Evolutionary conservation across 1,140 invertebrate species (phyloP).

Genomic region (Meloidogyne exigua): DNA sequence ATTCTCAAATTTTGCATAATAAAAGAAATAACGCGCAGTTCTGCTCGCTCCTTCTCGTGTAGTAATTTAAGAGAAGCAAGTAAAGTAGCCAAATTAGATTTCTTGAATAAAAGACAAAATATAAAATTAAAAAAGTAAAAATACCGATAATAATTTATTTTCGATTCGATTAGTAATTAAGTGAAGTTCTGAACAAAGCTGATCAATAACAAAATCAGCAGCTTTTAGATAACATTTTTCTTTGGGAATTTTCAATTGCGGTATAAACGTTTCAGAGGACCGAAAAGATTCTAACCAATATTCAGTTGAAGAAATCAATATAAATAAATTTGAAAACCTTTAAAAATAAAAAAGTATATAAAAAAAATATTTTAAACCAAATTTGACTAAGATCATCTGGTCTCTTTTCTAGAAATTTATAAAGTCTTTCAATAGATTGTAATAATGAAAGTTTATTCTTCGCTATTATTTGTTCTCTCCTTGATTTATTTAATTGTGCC

Average conservation of each 20-base stretch:
- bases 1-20: conserved; percentile 12
- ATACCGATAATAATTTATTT: background rate
- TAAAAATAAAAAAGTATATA: conserved; percentile 5
- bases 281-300: conserved; percentile 7
- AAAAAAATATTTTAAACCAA: conserved; percentile 17
- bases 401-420: conserved; percentile 16
- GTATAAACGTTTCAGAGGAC: background rate
- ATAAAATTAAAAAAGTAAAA: background rate
- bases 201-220: conserved; percentile 2
- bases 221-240: conserved; percentile 31
- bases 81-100: conserved; percentile 11
- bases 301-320: conserved; percentile 28
- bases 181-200: background rate
- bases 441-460: conserved; percentile 46
- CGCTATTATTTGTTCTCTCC: conserved; percentile 30
- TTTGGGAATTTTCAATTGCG: conserved; percentile 11
- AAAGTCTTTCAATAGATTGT: conserved; percentile 31
- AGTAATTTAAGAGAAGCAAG: conserved; percentile 27
- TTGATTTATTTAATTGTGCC: conserved; percentile 20
- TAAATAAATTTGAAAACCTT: conserved; percentile 35
- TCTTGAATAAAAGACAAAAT: background rate
- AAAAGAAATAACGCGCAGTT: conserved; percentile 15
- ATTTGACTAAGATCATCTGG: conserved; percentile 19
- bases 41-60: conserved; percentile 24
- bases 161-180: background rate